phyloP scores from a whole-genome alignment of 2,888 invertebrate genomes.

The Itoplectis maculator region DNA sequence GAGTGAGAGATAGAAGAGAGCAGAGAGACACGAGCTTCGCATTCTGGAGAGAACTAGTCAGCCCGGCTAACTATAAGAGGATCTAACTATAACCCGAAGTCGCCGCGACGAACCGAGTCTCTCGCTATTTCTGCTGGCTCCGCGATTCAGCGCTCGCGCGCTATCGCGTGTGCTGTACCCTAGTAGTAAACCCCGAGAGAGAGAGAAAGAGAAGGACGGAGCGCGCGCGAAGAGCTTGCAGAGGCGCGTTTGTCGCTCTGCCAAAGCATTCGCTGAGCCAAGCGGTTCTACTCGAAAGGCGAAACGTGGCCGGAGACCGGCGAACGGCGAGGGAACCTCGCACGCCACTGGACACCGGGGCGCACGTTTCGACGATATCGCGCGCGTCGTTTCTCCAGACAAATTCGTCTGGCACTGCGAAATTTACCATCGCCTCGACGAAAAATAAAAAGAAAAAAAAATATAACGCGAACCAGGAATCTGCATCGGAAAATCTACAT shows the following conservation, averaged over 20 bases:
- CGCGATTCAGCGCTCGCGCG: constrained; percentile 1
- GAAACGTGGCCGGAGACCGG: constrained; percentile 1
- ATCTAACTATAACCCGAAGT: constrained; percentile 78
- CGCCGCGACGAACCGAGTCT: constrained; percentile 69
- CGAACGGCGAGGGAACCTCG: not conserved
- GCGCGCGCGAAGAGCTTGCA: constrained; percentile 13
- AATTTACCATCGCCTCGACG: not conserved
- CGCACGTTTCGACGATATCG: constrained; percentile 12
- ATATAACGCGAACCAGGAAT: not conserved
- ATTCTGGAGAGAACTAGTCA: constrained; percentile 80
- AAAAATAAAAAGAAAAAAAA: constrained; percentile 7
- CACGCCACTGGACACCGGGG: constrained; percentile 34
- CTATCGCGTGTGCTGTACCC: constrained; percentile 3
- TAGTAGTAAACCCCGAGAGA: constrained; percentile 7
- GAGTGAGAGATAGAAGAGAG: constrained; percentile 34
- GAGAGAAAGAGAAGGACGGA: not conserved
- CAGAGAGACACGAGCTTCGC: constrained; percentile 68
- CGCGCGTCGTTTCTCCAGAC: constrained; percentile 20
- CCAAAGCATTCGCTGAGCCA: constrained; percentile 67
- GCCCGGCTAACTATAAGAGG: constrained; percentile 81
- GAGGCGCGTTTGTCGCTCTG: constrained; percentile 74
- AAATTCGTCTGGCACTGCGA: constrained; percentile 28
- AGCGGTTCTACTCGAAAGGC: constrained; percentile 38
- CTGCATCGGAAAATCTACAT: not conserved
- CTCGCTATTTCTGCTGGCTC: constrained; percentile 54